Conservation (phyloP, 1,140 invertebrate genomes). For the Leptinotarsa undecemlineata region DNA sequence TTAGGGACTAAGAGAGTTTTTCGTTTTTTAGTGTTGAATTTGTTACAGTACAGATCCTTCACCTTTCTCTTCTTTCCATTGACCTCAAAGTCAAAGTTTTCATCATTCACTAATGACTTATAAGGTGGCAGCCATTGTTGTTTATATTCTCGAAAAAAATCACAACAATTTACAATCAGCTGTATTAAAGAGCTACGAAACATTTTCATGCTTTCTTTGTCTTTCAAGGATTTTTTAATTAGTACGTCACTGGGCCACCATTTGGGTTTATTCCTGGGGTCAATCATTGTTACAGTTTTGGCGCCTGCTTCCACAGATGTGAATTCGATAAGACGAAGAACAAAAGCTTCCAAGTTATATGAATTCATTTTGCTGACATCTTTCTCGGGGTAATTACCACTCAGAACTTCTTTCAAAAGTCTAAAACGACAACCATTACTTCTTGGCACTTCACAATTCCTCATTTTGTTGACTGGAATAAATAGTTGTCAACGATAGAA, state of each 20-base stretch:
- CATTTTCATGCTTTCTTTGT: slow-evolving; percentile 12
- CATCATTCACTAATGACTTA: slow-evolving; percentile 15
- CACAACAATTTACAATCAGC: slow-evolving; percentile 34
- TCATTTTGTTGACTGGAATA: not conserved
- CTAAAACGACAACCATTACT: not conserved
- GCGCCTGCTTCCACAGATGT: slow-evolving; percentile 25
- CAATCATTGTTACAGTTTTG: slow-evolving; percentile 24
- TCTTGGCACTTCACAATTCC: not conserved
- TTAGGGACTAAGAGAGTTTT: not conserved
- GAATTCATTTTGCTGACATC: slow-evolving; percentile 38
- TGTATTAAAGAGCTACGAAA: not conserved
- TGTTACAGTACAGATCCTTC: not conserved
- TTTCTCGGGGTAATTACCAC: slow-evolving; percentile 39
- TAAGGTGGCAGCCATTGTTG: slow-evolving; percentile 19
- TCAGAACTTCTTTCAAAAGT: slow-evolving; percentile 28
- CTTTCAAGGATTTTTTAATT: slow-evolving; percentile 21
- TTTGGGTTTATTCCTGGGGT: slow-evolving; percentile 30
- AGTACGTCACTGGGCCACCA: slow-evolving; percentile 42
- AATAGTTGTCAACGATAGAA: not conserved
- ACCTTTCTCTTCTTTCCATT: slow-evolving; percentile 17
- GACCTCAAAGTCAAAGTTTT: slow-evolving; percentile 23
- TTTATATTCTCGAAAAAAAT: slow-evolving; percentile 35
- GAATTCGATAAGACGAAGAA: slow-evolving; percentile 36
- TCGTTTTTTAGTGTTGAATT: not conserved
- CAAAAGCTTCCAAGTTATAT: slow-evolving; percentile 34